Evolutionary conservation across 2,113 vertebrate species (phyloP).

Genomic region (Leucosticte australis): DNA sequence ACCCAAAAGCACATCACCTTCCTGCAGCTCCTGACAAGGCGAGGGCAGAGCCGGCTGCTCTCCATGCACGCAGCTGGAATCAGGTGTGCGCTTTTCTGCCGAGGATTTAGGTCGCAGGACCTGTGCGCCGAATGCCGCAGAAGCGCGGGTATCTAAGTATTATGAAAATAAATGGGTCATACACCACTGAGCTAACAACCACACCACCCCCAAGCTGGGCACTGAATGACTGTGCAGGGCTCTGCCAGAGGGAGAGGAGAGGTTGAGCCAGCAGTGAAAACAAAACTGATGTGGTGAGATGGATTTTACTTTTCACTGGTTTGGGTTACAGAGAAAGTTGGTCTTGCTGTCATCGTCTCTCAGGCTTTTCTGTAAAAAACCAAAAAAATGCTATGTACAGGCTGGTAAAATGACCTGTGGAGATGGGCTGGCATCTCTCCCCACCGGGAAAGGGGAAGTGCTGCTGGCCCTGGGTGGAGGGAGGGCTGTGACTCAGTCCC

Average conservation of each 20-base stretch:
- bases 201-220: slow-evolving; percentile 75
- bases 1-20: neutral
- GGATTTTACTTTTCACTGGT: slow-evolving; percentile 78
- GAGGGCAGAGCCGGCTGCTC: neutral
- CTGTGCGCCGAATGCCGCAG: slow-evolving; percentile 2
- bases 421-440: accelerated
- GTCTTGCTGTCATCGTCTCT: slow-evolving; percentile 36
- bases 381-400: accelerated
- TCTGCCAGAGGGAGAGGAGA: slow-evolving; percentile 65
- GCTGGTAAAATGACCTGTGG: neutral
- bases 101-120: slow-evolving; percentile 37
- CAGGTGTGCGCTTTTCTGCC: neutral
- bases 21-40: neutral
- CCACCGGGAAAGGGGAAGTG: neutral
- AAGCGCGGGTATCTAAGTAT: slow-evolving; percentile 57
- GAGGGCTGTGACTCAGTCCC: slow-evolving; percentile 56
- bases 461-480: accelerated
- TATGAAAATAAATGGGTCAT: slow-evolving; percentile 78
- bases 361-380: neutral
- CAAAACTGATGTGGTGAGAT: slow-evolving; percentile 80
- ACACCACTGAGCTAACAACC: slow-evolving; percentile 74
- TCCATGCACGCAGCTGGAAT: neutral
- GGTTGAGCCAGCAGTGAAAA: slow-evolving; percentile 74
- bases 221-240: slow-evolving; percentile 75
- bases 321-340: slow-evolving; percentile 78